phyloP scores from a whole-genome alignment of 2,797 vertebrate species.

The Coccyzus lansbergi region DNA sequence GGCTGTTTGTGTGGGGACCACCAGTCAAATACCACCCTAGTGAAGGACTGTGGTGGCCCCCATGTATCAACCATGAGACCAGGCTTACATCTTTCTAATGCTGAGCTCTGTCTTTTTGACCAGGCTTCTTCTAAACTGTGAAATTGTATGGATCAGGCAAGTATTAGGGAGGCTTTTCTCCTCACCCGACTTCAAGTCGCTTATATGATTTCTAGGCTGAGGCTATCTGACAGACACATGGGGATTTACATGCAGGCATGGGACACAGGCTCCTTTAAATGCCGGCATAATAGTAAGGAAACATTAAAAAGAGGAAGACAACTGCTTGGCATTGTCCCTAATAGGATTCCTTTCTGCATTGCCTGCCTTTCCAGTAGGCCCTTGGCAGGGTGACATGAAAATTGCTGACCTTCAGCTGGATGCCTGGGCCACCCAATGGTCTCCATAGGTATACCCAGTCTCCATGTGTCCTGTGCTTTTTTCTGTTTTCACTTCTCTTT shows the following conservation, averaged over 20 bases:
- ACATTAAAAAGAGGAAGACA: background rate
- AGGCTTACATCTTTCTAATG: background rate
- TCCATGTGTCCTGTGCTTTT: background rate
- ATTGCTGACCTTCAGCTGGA: background rate
- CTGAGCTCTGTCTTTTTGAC: background rate
- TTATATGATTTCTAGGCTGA: background rate
- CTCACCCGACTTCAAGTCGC: background rate
- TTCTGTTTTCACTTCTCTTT: background rate
- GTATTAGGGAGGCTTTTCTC: background rate
- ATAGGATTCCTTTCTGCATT: background rate
- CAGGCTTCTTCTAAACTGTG: background rate
- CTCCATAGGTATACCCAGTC: background rate
- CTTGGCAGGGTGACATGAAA: background rate
- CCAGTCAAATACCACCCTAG: rapidly evolving
- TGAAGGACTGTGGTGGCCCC: background rate
- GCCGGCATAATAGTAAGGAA: background rate
- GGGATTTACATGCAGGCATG: background rate
- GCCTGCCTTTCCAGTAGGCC: background rate
- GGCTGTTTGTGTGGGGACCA: background rate
- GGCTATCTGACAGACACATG: background rate
- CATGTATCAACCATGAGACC: background rate
- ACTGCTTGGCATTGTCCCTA: background rate
- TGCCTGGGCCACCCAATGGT: background rate
- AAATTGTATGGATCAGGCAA: background rate
- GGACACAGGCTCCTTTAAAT: background rate